Percentiles rank a stretch among this genome's conserved stretches.
Conservation (phyloP, 1,140 invertebrate genomes). For the Diorhabda carinulata region DNA sequence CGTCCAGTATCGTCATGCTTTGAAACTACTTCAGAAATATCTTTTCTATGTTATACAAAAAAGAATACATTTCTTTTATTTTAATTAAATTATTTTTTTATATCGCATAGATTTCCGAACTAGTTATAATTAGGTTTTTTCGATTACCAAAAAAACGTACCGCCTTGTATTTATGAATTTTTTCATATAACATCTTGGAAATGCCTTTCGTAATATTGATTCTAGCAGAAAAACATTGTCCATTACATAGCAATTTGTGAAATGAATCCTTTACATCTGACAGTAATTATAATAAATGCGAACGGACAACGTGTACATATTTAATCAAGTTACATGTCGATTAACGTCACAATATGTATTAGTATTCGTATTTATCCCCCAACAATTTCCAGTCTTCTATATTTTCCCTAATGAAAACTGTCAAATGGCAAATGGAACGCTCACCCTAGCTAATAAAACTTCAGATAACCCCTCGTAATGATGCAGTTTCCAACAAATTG, state of each 20-base stretch:
- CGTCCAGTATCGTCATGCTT: too few species aligned
- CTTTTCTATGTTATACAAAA: too few species aligned
- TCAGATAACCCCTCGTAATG: conserved; percentile 1
- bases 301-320: not conserved
- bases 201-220: too few species aligned
- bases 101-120: too few species aligned
- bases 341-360: conserved; percentile 2
- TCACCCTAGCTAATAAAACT: conserved; percentile 2
- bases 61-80: too few species aligned
- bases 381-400: not conserved
- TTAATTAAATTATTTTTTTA: too few species aligned
- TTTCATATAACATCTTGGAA: too few species aligned
- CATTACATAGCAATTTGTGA: not conserved
- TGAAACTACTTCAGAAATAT: too few species aligned
- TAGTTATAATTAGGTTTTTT: too few species aligned
- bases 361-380: not conserved
- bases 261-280: not conserved
- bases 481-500: not conserved
- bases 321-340: conserved; percentile 2
- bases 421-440: conserved; percentile 1
- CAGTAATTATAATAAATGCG: not conserved
- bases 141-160: too few species aligned
- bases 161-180: too few species aligned
- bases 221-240: too few species aligned
- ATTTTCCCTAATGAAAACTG: conserved; percentile 2